These are phyloP conservation scores for Tichodroma muraria DNA, from an alignment of 2,113 vertebrate genomes.

Conservation along the genomic window DNA sequence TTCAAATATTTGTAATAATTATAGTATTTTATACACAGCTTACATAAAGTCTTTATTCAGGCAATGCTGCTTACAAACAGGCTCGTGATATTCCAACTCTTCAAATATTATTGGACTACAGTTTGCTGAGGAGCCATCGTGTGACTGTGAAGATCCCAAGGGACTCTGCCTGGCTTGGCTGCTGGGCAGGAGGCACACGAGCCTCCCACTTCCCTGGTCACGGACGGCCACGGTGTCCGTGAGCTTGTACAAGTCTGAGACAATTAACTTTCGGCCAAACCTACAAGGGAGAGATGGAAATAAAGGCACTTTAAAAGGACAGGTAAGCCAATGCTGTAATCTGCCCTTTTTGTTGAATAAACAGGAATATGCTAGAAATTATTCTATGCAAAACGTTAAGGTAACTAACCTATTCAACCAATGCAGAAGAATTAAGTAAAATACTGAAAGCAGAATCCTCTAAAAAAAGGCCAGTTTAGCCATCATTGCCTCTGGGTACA, in stretches of 20 bases:
- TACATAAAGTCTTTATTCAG: constrained; percentile 85
- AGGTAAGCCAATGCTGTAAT: not conserved
- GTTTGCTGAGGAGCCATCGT: constrained; percentile 85
- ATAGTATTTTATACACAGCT: not conserved
- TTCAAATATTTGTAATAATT: not conserved
- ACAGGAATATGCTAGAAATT: not conserved
- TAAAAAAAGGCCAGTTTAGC: too few species aligned
- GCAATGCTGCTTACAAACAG: constrained; percentile 89
- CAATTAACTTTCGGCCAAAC: constrained; percentile 83
- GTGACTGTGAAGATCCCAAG: constrained; percentile 88
- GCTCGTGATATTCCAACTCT: constrained; percentile 94
- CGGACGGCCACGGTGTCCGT: constrained; percentile 85
- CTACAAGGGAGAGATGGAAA: constrained; percentile 40
- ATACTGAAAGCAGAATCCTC: not conserved
- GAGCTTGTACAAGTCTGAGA: constrained; percentile 87
- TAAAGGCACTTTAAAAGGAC: not conserved
- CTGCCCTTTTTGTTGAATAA: not conserved
- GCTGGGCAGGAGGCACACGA: constrained; percentile 88
- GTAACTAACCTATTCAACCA: not conserved
- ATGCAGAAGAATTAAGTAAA: not conserved
- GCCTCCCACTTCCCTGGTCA: constrained; percentile 84
- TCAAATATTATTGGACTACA: constrained; percentile 95
- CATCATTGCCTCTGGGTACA: not conserved
- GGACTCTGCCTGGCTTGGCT: constrained; percentile 90
- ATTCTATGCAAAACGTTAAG: not conserved